Conservation (phyloP, 2,888 invertebrate genomes). For the Plutella xylostella region DNA sequence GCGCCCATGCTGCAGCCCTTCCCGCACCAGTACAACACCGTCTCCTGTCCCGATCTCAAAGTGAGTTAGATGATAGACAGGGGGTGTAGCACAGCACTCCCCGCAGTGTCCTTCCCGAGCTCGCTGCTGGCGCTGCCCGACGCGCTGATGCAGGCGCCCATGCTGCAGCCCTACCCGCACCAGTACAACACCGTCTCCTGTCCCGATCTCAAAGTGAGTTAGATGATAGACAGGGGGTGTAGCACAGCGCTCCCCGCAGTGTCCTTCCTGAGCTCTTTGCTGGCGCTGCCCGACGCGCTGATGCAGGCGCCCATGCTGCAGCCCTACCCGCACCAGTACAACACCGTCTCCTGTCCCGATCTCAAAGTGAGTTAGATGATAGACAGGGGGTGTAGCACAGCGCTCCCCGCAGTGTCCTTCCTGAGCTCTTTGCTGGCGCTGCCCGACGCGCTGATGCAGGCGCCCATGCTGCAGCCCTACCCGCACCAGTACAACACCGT, state of each 20-base stretch:
- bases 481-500: slow-evolving; percentile 71
- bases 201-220: slow-evolving; percentile 79
- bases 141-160: slow-evolving; percentile 73
- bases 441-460: slow-evolving; percentile 76
- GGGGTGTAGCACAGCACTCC: too few species aligned
- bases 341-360: slow-evolving; percentile 76
- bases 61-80: slow-evolving; percentile 54
- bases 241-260: too few species aligned
- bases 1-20: slow-evolving; percentile 78
- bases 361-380: slow-evolving; percentile 73
- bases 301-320: slow-evolving; percentile 77
- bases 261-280: slow-evolving; percentile 86
- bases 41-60: slow-evolving; percentile 81
- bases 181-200: slow-evolving; percentile 73
- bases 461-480: slow-evolving; percentile 77
- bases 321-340: slow-evolving; percentile 73
- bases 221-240: too few species aligned
- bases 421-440: slow-evolving; percentile 88
- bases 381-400: too few species aligned
- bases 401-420: slow-evolving; percentile 91
- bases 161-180: slow-evolving; percentile 75
- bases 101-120: slow-evolving; percentile 91
- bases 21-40: slow-evolving; percentile 70
- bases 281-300: slow-evolving; percentile 82
- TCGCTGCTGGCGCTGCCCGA: slow-evolving; percentile 87